Evolutionary conservation across 2,888 invertebrate genomes (phyloP), one percentile per base, ranked within the genome.

Genomic region (Mythimna impura): DNA sequence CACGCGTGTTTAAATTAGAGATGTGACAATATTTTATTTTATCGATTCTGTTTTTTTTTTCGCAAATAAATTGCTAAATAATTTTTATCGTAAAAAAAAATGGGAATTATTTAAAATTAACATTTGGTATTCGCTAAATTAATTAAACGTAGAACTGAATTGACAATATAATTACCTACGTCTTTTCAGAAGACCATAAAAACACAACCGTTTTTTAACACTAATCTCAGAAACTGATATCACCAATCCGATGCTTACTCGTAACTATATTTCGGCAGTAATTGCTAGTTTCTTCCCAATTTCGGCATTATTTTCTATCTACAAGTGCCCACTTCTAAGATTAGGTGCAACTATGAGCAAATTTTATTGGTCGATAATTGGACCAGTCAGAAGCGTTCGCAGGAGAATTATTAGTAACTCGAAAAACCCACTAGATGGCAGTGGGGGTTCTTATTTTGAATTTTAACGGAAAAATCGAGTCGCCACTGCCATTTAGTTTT

Each of bases 331-430:
- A 93, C 90, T 77, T 93, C 93, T 94, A 86, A 92, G 85, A 84
- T 86, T 89, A 91, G 88, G 94, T 95, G 95, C 94, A 91, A 83
- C 94, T 95, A 94, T 94, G 95, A 95, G 95, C 94, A 93, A 94
- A 90, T 91, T 89, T 91, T 90, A 88, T 86, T 92, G 92, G 93
- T 91, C 90, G 89, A 90, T 88, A 89, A 89, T 91, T 93, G 91
- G 94, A 94, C 94, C 95, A 89, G 91, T 87, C 88, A 88, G 86
- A 93, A 91, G 91, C 92, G 85, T 91, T 87, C 89, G 89, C 88
- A 88, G 86, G 86, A 88, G 85, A 84, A 86, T 36, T 36, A 86
- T 82, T 81, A 81, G 82, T 85, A 81, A 83, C 80, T 80, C 73
- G 78, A 77, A 82, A 80, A 77, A 80, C 84, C 76, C 78, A 76